Base-by-base conservation (phyloP, 1,140 invertebrate genomes). In the Bombus pyrosoma region DNA sequence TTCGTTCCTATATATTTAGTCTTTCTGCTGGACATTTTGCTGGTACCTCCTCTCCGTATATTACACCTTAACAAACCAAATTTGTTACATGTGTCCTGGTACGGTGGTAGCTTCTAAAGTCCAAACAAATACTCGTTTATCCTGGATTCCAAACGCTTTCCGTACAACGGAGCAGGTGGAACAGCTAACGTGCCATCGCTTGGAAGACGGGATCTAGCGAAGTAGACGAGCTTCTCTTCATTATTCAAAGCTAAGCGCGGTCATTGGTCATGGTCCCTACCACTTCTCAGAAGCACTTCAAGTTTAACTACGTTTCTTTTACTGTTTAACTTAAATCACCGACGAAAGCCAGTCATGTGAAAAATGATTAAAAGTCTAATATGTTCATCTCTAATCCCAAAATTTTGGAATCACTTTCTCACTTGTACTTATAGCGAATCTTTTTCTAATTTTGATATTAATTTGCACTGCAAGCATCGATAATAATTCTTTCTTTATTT, bases 221-320 rank as follows among this genome's bases (percentile, higher is more conserved):
- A 83, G 83, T 68, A 86, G 81, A 87, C 88, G 53, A 85, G 86
- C 83, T 71, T 86, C 87, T 91, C 90, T 93, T 93, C 90, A 93
- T 93, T 93, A 93, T 93, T 93, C 92, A 93, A 89, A 90, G 89
- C 88, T 93, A 90, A 93, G 92, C 86, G 91, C 90, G 77, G 86
- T 88, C 89, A 93, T 93, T 93, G 92, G 93, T 93, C 92, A 93
- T 90, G 92, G 83, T 86, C 90, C 75, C 88, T 85, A 77, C 88
- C 87, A 76, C 81, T 82, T 34, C 81, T 76, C 53, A 22, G 53
- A 53, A 57, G 25, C n/a, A 43, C 37, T 73, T 53, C 13, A 37
- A 69, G 28, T 81, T 74, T 39, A 43, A 83, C 32, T 59, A 34
- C 34, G 73, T 64, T 75, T 86, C 75, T 82, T 86, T 88, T 68